phyloP scores from a whole-genome alignment of 2,888 invertebrate species.

The Ectemnius lituratus region DNA sequence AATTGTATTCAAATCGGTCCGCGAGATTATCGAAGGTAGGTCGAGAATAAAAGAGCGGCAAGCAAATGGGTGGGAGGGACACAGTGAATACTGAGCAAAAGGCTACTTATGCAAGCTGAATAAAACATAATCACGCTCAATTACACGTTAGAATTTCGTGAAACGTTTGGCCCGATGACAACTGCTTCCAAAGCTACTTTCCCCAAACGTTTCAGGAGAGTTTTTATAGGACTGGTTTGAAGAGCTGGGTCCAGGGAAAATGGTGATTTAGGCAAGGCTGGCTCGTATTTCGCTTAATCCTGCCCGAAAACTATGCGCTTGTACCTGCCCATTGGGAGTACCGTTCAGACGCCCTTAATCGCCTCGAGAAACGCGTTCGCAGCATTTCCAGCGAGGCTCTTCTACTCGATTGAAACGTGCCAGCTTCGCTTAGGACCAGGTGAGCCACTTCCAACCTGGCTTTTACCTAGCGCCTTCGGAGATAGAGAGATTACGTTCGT shows the following conservation, averaged over 20 bases:
- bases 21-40: not conserved
- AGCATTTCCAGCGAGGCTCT: conserved; percentile 16
- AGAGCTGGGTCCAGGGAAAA: conserved; percentile 1
- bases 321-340: not conserved
- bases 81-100: not conserved
- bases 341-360: conserved; percentile 38
- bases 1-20: conserved; percentile 2
- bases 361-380: conserved; percentile 29
- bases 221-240: not conserved
- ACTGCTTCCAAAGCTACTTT: not conserved
- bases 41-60: no score
- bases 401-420: conserved; percentile 13
- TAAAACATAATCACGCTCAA: not conserved
- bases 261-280: not conserved
- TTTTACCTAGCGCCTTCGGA: conserved; percentile 31
- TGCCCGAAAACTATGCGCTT: conserved; percentile 2
- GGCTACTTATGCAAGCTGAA: not conserved
- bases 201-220: not conserved
- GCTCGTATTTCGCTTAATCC: conserved; percentile 36
- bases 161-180: not conserved
- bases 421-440: conserved; percentile 39
- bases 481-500: conserved; percentile 30
- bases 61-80: not conserved
- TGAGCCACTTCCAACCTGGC: conserved; percentile 40
- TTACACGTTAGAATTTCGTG: conserved; percentile 1